Evolutionary conservation across 2,888 invertebrate species (phyloP).

Genomic region (Sarcophaga subvicina): DNA sequence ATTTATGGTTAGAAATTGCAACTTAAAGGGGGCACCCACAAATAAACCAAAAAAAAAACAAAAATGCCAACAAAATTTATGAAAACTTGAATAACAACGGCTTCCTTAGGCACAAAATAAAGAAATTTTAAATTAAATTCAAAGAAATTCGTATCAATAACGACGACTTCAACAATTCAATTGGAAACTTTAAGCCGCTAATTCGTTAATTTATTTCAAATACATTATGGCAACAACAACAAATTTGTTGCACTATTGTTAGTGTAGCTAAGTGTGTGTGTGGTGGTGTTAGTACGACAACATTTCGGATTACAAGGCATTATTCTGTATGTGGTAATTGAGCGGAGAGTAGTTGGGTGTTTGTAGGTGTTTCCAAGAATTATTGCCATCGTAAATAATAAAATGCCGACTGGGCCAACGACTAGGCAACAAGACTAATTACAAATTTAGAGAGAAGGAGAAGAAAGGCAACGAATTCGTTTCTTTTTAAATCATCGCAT

Average conservation of each 20-base stretch:
- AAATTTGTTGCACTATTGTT: neutral
- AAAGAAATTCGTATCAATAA: constrained; percentile 22
- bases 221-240: neutral
- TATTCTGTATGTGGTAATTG: neutral
- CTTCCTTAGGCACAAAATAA: too few relatives aligned
- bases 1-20: constrained; percentile 62
- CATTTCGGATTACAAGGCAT: constrained; percentile 11
- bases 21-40: neutral
- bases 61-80: constrained; percentile 45
- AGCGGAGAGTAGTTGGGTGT: neutral
- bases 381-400: constrained; percentile 45
- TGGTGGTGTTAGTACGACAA: neutral
- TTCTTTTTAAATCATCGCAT: neutral
- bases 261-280: too few relatives aligned
- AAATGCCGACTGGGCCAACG: constrained; percentile 13
- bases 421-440: constrained; percentile 32
- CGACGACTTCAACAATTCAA: constrained; percentile 12
- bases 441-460: constrained; percentile 10
- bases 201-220: too few relatives aligned
- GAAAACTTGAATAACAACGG: neutral
- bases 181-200: too few relatives aligned
- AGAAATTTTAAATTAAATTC: neutral
- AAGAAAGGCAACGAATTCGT: neutral
- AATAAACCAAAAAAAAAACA: neutral
- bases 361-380: constrained; percentile 35